phyloP scores from a whole-genome alignment of 2,888 invertebrate species.

The Myopa testacea region DNA sequence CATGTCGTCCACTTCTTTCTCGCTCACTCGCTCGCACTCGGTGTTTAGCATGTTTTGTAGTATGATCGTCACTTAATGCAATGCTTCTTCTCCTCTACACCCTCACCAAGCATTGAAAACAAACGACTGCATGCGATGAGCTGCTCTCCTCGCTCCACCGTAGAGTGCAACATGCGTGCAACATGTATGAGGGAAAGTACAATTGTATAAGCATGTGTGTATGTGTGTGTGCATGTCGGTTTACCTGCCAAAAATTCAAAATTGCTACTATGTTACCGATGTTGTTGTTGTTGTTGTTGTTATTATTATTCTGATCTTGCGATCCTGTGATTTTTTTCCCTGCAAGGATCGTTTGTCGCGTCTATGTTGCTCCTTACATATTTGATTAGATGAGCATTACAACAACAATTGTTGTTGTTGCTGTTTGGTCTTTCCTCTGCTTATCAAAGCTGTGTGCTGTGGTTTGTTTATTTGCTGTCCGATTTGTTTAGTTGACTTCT shows the following conservation, averaged over 20 bases:
- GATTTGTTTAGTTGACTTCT: background rate
- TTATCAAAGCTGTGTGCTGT: background rate
- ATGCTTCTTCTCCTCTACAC: no score
- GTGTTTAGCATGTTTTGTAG: slow-evolving; percentile 15
- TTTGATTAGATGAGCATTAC: background rate
- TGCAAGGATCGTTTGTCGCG: background rate
- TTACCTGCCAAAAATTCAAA: slow-evolving; percentile 11
- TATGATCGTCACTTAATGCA: no score
- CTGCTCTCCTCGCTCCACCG: no score
- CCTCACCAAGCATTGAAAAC: no score
- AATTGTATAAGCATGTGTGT: no score
- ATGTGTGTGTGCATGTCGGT: slow-evolving; percentile 12
- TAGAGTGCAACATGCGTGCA: no score
- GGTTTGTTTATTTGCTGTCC: background rate
- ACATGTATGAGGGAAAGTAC: no score
- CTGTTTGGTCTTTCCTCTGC: background rate
- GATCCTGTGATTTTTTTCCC: background rate
- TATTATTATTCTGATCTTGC: slow-evolving; percentile 20
- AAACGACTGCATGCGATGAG: no score
- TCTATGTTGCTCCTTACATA: background rate
- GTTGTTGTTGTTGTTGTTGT: background rate
- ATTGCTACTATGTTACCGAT: background rate
- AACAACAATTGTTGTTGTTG: background rate
- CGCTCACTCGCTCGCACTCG: slow-evolving; percentile 35
- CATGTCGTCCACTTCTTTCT: slow-evolving; percentile 18